A percentile compares a stretch with the other conserved stretches of the same genome.
phyloP scores from a whole-genome alignment of 2,797 vertebrate genomes.

The Mastacembelus armatus region DNA sequence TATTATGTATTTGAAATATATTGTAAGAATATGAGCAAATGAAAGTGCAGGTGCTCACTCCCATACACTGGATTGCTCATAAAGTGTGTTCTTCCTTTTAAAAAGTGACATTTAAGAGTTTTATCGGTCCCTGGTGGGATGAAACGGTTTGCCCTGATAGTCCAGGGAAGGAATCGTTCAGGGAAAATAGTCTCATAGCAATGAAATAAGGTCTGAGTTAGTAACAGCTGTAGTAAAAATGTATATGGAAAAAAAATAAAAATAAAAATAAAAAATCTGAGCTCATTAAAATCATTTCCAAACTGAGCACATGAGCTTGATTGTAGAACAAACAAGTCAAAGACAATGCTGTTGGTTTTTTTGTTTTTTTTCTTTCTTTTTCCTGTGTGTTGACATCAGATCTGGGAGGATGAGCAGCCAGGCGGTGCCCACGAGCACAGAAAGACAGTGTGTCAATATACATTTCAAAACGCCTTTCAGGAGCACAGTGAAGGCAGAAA shows the following conservation, averaged over 20 bases:
- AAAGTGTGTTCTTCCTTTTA: slow-evolving; percentile 1
- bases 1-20: not conserved
- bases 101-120: not conserved
- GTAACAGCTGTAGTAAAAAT: not conserved
- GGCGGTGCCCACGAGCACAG: slow-evolving; percentile 52
- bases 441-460: slow-evolving; percentile 61
- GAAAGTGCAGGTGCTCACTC: slow-evolving; percentile 17
- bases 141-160: not conserved
- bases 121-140: not conserved
- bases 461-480: slow-evolving; percentile 53
- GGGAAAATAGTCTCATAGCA: not conserved
- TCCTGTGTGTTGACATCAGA: slow-evolving; percentile 50
- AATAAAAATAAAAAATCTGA: not conserved
- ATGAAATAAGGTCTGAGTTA: not conserved
- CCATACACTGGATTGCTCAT: not conserved
- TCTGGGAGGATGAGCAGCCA: slow-evolving; percentile 58
- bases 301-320: not conserved
- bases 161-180: not conserved
- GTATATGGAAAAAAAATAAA: not conserved
- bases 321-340: slow-evolving; percentile 5
- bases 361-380: too few relatives aligned
- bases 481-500: not conserved
- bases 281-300: not conserved
- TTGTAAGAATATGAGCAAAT: not conserved
- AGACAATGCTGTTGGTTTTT: slow-evolving; percentile 19